Evolutionary conservation across 2,888 invertebrate genomes (phyloP).

Genomic region (Harmothoe impar): DNA sequence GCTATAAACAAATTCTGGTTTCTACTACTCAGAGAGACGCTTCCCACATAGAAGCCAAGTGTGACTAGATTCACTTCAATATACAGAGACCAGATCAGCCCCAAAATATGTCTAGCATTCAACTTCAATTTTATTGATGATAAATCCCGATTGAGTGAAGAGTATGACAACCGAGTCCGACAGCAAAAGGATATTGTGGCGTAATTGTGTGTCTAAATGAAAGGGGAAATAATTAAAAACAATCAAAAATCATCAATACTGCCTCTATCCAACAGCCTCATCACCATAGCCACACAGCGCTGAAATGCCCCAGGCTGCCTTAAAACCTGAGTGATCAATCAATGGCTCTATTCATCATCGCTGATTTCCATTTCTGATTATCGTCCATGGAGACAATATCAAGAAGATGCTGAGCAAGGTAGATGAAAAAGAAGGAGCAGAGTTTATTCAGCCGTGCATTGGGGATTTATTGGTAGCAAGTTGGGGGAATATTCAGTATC

Average conservation of each 20-base stretch:
- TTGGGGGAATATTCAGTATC: background rate
- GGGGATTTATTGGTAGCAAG: conserved; percentile 8
- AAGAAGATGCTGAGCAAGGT: background rate
- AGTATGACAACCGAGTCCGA: too few species aligned
- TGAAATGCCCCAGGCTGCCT: background rate
- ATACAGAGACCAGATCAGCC: too few species aligned
- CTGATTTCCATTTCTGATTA: background rate
- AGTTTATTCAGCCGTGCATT: background rate
- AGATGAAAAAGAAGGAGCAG: background rate
- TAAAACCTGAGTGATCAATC: conserved; percentile 15
- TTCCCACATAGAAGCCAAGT: too few species aligned
- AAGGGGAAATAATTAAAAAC: background rate
- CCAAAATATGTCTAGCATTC: too few species aligned
- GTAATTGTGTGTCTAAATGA: conserved; percentile 12
- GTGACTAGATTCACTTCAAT: too few species aligned
- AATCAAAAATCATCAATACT: background rate
- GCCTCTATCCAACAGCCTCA: background rate
- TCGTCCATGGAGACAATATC: background rate
- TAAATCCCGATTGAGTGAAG: too few species aligned
- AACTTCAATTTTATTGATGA: too few species aligned
- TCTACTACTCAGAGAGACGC: too few species aligned
- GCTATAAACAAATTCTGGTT: too few species aligned
- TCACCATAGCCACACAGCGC: background rate
- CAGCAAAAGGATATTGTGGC: background rate
- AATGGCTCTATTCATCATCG: background rate